Evolutionary conservation across 1,140 invertebrate species (phyloP).

Genomic region (Prorops nasuta): DNA sequence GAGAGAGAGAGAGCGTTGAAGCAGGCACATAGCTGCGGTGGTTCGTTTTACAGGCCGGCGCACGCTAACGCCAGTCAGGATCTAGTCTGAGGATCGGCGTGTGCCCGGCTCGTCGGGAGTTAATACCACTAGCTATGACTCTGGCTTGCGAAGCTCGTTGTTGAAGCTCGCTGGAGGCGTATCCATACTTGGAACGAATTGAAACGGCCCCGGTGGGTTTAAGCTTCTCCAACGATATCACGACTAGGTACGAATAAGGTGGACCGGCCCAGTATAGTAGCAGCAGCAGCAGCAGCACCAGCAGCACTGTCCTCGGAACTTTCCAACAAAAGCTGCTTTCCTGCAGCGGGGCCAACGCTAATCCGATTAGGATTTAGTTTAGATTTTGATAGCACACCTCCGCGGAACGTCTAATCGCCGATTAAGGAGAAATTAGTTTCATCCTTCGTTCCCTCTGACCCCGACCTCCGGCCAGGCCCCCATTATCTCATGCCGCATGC

Average conservation of each 20-base stretch:
- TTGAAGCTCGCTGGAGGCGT: not conserved
- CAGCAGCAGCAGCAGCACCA: too few species aligned
- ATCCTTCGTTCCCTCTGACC: too few species aligned
- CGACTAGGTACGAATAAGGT: too few species aligned
- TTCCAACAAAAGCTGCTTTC: conserved; percentile 15
- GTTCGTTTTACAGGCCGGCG: conserved; percentile 25
- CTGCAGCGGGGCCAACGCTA: conserved; percentile 12
- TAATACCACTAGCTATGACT: too few species aligned
- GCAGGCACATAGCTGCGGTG: conserved; percentile 8
- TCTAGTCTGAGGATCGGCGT: too few species aligned
- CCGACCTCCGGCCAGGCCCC: conserved; percentile 1
- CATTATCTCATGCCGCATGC: too few species aligned
- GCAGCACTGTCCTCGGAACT: conserved; percentile 14
- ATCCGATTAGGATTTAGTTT: conserved; percentile 32
- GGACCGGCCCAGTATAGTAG: too few species aligned
- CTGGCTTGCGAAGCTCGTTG: too few species aligned
- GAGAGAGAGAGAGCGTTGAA: too few species aligned
- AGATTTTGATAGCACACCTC: conserved; percentile 21
- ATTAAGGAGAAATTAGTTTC: conserved; percentile 28
- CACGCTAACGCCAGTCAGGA: conserved; percentile 6
- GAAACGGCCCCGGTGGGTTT: not conserved
- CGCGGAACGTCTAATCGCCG: conserved; percentile 17
- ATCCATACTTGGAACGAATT: not conserved
- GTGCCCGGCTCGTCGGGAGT: too few species aligned
- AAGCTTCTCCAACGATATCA: not conserved